A percentile compares a stretch with the other conserved stretches of the same genome.
Evolutionary conservation across 2,113 vertebrate genomes (phyloP).

Genomic region (Lichenostomus cassidix): DNA sequence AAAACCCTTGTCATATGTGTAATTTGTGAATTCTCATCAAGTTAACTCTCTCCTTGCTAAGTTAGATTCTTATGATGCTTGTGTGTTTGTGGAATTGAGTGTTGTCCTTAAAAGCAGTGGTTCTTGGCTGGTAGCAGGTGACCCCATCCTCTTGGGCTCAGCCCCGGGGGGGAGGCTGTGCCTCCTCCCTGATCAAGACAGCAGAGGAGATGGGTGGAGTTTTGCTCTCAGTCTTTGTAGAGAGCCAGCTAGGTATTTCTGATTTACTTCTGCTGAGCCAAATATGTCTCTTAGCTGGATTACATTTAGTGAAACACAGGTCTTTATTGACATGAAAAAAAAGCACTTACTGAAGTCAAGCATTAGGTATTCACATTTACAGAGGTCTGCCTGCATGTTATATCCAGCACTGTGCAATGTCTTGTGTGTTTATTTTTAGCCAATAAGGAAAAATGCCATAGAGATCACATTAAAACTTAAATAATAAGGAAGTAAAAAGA

Average conservation of each 20-base stretch:
- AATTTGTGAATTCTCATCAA: background rate
- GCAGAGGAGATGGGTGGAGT: background rate
- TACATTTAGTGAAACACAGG: background rate
- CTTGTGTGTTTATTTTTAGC: background rate
- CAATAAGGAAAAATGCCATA: background rate
- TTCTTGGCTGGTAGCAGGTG: background rate
- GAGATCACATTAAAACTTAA: background rate
- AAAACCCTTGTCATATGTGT: background rate
- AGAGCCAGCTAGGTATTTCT: background rate
- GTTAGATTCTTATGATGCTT: background rate
- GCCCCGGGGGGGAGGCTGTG: background rate
- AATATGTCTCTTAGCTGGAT: background rate
- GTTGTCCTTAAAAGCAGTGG: background rate
- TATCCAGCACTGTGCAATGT: background rate
- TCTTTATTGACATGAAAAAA: background rate
- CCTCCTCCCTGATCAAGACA: background rate
- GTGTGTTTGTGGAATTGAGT: background rate
- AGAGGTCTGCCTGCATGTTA: background rate
- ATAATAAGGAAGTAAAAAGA: background rate
- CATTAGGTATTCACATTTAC: background rate
- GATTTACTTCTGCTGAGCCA: background rate
- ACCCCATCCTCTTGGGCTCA: background rate
- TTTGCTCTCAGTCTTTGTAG: background rate
- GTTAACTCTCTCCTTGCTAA: background rate
- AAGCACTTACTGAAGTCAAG: background rate